These are phyloP conservation scores for Eupleurogrammus muticus DNA, from an alignment of 2,797 vertebrate species.

Conservation along the genomic window DNA sequence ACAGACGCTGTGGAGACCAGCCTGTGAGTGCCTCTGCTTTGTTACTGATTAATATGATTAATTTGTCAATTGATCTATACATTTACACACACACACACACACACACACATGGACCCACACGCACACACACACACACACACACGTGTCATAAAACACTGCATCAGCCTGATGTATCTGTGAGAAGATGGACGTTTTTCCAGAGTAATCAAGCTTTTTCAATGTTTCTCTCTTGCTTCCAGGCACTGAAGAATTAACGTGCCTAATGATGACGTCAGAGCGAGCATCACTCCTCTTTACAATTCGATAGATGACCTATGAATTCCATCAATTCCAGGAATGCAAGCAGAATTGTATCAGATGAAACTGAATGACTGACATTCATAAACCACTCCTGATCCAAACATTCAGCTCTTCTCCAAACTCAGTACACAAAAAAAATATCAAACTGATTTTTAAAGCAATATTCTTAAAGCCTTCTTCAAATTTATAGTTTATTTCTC, in stretches of 20 bases:
- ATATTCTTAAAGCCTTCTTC: too few relatives aligned
- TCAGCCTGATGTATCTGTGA: background rate
- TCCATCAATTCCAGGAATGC: background rate
- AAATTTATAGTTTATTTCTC: too few relatives aligned
- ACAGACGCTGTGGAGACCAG: slow-evolving; percentile 50
- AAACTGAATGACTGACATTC: background rate
- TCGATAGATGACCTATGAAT: background rate
- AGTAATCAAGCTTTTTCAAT: too few relatives aligned
- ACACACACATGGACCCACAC: background rate
- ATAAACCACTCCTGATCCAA: background rate
- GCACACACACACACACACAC: too few relatives aligned
- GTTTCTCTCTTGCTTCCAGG: background rate
- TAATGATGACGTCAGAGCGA: background rate
- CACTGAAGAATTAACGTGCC: background rate
- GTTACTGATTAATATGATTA: slow-evolving; percentile 70
- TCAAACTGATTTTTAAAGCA: too few relatives aligned
- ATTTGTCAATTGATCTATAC: slow-evolving; percentile 55
- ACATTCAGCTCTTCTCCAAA: background rate
- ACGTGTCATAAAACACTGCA: background rate
- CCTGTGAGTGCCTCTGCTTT: slow-evolving; percentile 49
- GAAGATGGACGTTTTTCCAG: background rate
- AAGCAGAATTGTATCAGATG: background rate
- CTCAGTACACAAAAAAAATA: too few relatives aligned
- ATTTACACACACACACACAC: slow-evolving; percentile 19
- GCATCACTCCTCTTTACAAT: background rate